Evolutionary conservation across 1,140 invertebrate species (phyloP), one percentile per base, ranked within the genome.

Genomic region (Ceratina japonica): DNA sequence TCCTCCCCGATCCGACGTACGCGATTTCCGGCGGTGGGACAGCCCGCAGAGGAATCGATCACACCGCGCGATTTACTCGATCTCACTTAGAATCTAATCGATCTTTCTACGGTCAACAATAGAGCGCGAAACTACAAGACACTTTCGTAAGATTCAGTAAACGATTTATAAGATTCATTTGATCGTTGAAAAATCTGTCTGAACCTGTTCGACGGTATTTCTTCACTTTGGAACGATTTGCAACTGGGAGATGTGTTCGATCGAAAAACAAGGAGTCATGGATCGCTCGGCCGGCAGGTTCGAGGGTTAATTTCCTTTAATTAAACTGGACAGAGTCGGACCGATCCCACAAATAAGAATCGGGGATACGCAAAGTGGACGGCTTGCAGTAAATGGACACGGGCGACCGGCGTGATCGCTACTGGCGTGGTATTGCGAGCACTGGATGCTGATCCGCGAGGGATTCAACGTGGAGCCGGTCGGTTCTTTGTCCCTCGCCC

Each of bases 361-460:
- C 59, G 52, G 63, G 78, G 37, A 44, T 44, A 31, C 24, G n/a
- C 51, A 22, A 58, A 44, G 79, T 54, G 75, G 77, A 81, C 74
- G 68, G 75, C 12, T 70, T 44, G 56, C 37, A 10, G n/a, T 18
- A 54, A 22, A 75, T 44, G 71, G 24, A 74, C 52, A 49, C 72
- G 63, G 73, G 62, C 44, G 51, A 65, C 49, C 77, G 64, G 63
- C 83, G 86, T 52, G 80, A 82, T 72, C 80, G 77, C 79, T 64
- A 83, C 84, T 84, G 79, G 86, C 76, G 87, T 84, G 80, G 86
- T 81, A 83, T 65, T 87, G 82, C 86, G 84, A 86, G 80, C 79
- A 90, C 91, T 91, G 91, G 90, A 91, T 90, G 90, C 89, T 90
- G 89, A 87, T 88, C 86, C 87, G 89, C 81, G 86, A 90, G 87